Evolutionary conservation across 1,140 invertebrate species (phyloP).

Genomic region (Papilio polyxenes): DNA sequence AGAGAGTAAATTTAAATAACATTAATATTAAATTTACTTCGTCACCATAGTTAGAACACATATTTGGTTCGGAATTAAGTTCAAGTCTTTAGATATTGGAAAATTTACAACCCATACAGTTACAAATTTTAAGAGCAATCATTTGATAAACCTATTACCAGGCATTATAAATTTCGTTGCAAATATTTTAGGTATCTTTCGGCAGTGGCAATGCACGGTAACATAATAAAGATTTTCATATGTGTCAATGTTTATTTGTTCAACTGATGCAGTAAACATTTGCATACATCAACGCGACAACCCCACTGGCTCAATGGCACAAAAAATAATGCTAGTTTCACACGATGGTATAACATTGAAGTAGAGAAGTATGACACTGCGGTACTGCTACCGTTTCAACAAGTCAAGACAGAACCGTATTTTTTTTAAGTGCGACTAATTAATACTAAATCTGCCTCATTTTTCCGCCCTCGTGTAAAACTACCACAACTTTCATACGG

Average conservation of each 20-base stretch:
- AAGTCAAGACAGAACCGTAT: not conserved
- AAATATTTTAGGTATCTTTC: not conserved
- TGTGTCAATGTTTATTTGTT: constrained; percentile 16
- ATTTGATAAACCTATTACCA: too few species aligned
- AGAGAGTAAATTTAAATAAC: too few species aligned
- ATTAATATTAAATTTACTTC: too few species aligned
- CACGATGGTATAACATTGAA: not conserved
- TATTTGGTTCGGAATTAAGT: too few species aligned
- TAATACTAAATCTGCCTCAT: not conserved
- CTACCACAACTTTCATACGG: not conserved
- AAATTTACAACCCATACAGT: not conserved
- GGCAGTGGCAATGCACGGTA: not conserved
- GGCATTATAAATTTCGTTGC: not conserved
- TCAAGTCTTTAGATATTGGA: not conserved
- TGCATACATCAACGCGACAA: not conserved
- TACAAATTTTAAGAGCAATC: not conserved
- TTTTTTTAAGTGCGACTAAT: not conserved
- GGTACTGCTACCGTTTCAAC: not conserved
- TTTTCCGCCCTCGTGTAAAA: not conserved
- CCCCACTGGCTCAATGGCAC: constrained; percentile 1
- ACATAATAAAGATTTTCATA: constrained; percentile 6
- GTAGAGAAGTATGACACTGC: not conserved
- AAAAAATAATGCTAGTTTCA: constrained; percentile 10
- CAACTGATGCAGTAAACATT: constrained; percentile 11
- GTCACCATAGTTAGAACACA: too few species aligned